Evolutionary conservation across 2,113 vertebrate species (phyloP), one percentile per base, ranked within the genome.

Genomic region (Andinoacara biseriatus): DNA sequence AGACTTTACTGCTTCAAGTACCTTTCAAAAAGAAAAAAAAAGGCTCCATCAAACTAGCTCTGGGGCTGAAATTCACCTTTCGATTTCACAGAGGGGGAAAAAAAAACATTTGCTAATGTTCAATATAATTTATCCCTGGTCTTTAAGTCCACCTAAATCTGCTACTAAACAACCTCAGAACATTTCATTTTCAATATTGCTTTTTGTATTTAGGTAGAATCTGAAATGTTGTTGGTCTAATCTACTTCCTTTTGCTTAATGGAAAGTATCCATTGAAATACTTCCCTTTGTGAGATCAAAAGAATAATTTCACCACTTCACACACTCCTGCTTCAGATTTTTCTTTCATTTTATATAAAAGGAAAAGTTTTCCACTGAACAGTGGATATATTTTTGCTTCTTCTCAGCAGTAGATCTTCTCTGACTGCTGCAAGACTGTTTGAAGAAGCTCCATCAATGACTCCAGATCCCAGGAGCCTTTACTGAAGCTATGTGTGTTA

Each of bases 391-490:
- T 57, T 67, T 62, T 80, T 0, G 6, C 56, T 57, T 74, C 54
- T 38, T 33, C 46, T 67, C 63, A 24, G 78, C 59, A 0, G 75
- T 78, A 65, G 67, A 83, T 82, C 65, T 75, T 69, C 49, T 15
- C 65, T 22, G 88, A 77, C 84, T 24, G 29, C 76, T 69, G 59
- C 75, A 72, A 57, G 4, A 11, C 75, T 46, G 63, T 90, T 82
- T 89, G 85, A 85, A 87, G 79, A 76, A 20, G 57, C 75, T 83
- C 46, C 75, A 79, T 87, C 82, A 84, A 49, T 74, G 77, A 9
- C 72, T 67, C 35, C 38, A 52, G 60, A 77, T 86, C 85, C 78
- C 83, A 5, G 58, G 78, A 83, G 82, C 33, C 35, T 5, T 33
- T 57, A 56, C 20, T 61, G 78, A 43, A 81, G 62, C 81, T 59